Conservation (phyloP, 2,888 invertebrate genomes). For the Coenonympha arcania region DNA sequence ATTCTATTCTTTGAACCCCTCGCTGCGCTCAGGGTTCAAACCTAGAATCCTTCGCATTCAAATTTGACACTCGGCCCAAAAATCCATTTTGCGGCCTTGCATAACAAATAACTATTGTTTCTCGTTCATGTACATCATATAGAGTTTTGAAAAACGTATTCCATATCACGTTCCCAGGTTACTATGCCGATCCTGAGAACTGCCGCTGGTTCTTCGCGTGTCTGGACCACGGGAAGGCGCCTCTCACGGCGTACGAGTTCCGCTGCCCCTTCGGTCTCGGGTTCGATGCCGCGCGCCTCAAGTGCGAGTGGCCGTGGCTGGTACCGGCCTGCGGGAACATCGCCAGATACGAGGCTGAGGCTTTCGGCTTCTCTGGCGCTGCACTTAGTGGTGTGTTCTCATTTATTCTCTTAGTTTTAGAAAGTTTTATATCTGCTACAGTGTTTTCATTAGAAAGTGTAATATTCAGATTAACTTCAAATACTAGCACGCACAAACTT, state of each 20-base stretch:
- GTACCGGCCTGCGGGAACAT: constrained; percentile 77
- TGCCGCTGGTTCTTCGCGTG: constrained; percentile 90
- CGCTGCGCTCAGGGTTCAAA: no score
- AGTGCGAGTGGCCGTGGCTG: constrained; percentile 87
- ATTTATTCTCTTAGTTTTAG: no score
- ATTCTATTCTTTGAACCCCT: no score
- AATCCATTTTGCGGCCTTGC: no score
- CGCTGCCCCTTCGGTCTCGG: constrained; percentile 86
- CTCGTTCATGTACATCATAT: neutral
- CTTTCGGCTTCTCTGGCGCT: constrained; percentile 60
- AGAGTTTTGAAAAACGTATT: no score
- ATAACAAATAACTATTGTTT: no score
- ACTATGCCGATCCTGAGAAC: constrained; percentile 86
- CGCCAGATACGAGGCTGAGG: constrained; percentile 69
- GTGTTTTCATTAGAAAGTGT: no score
- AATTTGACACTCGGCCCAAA: no score
- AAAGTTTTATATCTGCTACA: no score
- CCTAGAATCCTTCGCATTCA: no score
- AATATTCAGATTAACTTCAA: no score
- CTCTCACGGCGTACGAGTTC: constrained; percentile 83
- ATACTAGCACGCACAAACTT: no score
- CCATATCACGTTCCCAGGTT: constrained; percentile 75
- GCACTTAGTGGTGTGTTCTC: constrained; percentile 59
- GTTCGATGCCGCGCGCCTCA: constrained; percentile 79
- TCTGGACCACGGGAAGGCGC: constrained; percentile 78